These are phyloP conservation scores for Amorpha juglandis DNA, from an alignment of 2,888 invertebrate genomes.

Conservation along the genomic window DNA sequence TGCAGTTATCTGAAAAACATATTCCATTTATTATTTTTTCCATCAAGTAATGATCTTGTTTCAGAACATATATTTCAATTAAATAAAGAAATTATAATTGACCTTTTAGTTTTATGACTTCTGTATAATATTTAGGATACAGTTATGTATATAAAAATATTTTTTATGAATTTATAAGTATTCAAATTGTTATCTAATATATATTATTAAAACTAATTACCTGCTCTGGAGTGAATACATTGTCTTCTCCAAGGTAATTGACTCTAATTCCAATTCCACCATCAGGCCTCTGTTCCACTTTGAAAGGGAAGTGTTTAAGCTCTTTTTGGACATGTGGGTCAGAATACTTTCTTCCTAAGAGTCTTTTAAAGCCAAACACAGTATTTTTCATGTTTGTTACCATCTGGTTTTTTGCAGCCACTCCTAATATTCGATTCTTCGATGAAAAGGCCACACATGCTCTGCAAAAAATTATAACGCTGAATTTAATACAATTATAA, in stretches of 20 bases:
- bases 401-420: constrained; percentile 98
- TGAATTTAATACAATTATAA: no score
- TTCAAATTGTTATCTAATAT: no score
- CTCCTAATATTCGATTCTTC: constrained; percentile 96
- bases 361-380: constrained; percentile 95
- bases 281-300: constrained; percentile 89
- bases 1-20: constrained; percentile 87
- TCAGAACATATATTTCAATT: neutral
- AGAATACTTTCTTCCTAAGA: constrained; percentile 94
- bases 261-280: constrained; percentile 95
- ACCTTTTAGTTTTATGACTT: no score
- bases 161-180: constrained; percentile 20
- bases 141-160: constrained; percentile 1
- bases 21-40: neutral
- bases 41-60: constrained; percentile 1
- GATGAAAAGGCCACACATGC: constrained; percentile 97
- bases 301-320: constrained; percentile 90
- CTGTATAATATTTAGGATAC: no score
- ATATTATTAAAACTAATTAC: constrained; percentile 45
- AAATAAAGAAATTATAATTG: no score
- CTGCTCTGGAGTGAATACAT: constrained; percentile 95
- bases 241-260: constrained; percentile 93
- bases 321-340: constrained; percentile 96
- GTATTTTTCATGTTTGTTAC: constrained; percentile 99
- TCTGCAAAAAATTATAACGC: constrained; percentile 88